Base-by-base conservation (phyloP, 1,140 invertebrate species). In the Ostrea edulis region DNA sequence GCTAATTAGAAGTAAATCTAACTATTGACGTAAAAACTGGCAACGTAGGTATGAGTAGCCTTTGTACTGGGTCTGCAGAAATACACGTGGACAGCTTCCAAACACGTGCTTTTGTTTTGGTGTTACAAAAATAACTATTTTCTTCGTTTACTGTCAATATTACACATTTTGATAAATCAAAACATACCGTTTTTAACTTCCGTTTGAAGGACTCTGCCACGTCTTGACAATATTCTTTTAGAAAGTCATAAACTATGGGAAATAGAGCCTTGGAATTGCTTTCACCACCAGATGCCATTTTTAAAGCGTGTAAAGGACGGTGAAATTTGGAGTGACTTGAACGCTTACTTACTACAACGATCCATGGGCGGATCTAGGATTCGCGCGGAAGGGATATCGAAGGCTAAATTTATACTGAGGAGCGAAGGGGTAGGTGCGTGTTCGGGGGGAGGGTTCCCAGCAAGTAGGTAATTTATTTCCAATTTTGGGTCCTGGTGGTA, bases 111-210 rank as follows among this genome's bases (percentile, higher is more conserved):
- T 53, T 83, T 83, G 53, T 83, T 83, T 83, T 83, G 51, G 82
- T 83, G 7, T 8, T n/a, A 17, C 11, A 52, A 52, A 12, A 83
- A 53, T 11, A 35, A 53, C 4, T 35, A 25, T 65, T 44, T 20
- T 35, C 14, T 58, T 25, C 17, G 14, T 14, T 0, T 35, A 85
- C 20, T 52, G 22, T 12, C 52, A 51, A 51, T 35, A 68, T 44
- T 54, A 25, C 9, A 68, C 35, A 52, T 52, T n/a, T 20, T 65
- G 22, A 53, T 84, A 3, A 53, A 71, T 44, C 11, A 17, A 82
- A 77, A 89, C 89, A 86, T 89, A 90, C 89, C 22, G 89, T 52
- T 81, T 89, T 89, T n/a, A 89, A 87, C 68, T 88, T 87, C 52
- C 88, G 82, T 77, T 90, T 86, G 44, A 90, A 89, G n/a, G 53